phyloP scores from a whole-genome alignment of 2,888 invertebrate species.

The Unio delphinus region DNA sequence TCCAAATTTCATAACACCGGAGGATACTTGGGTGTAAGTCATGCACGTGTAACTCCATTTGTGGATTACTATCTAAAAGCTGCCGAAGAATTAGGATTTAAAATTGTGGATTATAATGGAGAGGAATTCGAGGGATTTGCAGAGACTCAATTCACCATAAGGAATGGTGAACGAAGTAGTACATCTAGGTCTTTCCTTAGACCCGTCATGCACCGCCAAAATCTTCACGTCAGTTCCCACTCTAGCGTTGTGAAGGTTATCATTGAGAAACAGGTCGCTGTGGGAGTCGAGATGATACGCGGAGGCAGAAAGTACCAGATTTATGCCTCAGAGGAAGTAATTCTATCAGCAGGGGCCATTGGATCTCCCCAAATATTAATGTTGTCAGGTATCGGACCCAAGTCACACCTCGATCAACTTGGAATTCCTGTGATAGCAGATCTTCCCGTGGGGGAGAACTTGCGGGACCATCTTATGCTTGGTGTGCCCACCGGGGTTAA shows the following conservation, averaged over 20 bases:
- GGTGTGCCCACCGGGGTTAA: conserved; percentile 6
- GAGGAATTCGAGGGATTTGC: conserved; percentile 23
- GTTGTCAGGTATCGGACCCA: conserved; percentile 69
- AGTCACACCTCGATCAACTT: conserved; percentile 59
- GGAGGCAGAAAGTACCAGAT: conserved; percentile 38
- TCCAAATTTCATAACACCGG: conserved; percentile 55
- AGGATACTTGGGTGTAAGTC: conserved; percentile 55
- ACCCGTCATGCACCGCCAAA: conserved; percentile 13
- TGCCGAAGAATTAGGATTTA: conserved; percentile 76
- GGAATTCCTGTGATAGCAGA: conserved; percentile 61
- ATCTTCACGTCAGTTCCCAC: conserved; percentile 21
- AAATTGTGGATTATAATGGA: conserved; percentile 34
- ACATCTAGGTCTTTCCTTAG: conserved; percentile 25
- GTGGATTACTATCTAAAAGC: conserved; percentile 70
- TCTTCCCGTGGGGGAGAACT: conserved; percentile 64
- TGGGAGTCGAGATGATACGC: conserved; percentile 49
- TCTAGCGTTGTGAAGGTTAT: conserved; percentile 49
- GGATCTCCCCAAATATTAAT: conserved; percentile 68
- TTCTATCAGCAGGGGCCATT: conserved; percentile 67
- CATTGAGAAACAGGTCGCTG: conserved; percentile 47
- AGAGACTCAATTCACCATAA: conserved; percentile 19
- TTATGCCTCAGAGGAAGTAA: conserved; percentile 54
- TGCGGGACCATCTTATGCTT: conserved; percentile 53
- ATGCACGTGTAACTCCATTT: conserved; percentile 44
- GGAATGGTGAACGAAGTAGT: conserved; percentile 23